Evolutionary conservation across 2,113 vertebrate genomes (phyloP), one percentile per base, ranked within the genome.

Genomic region (Tauraco erythrolophus): DNA sequence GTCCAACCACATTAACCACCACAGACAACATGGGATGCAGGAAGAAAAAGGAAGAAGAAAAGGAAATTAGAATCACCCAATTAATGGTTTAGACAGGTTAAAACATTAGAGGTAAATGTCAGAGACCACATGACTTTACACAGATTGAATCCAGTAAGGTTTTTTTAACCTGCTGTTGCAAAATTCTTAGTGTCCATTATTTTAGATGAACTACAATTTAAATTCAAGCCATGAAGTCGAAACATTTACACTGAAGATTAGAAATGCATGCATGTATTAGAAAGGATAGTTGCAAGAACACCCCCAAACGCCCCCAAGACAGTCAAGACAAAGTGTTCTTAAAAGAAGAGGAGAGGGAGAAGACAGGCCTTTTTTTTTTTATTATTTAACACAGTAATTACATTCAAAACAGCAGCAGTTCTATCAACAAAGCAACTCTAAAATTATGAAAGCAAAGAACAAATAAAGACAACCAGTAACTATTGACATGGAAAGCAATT

Each of bases 1-100:
- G 98, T 99, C 99, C 98, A 99, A 98, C 97, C 98, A 99, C 98
- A 98, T 94, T 99, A 99, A 99, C 98, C 98, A 98, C 98, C 98
- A 98, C 88, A 96, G 98, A 99, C 98, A 99, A 97, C 98, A 98
- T 94, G 98, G 99, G 98, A 99, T 99, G 99, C 98, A 99, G 98
- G 98, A 99, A 98, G 98, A 98, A 95, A 98, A 98, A 99, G 98
- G 98, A 98, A 98, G 99, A 99, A 99, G 98, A 99, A 99, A 97
- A 99, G 98, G 98, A 99, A 97, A 98, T 99, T 98, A 99, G 99
- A 98, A 97, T 98, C 97, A 98, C 96, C 93, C 97, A 96, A 92
- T 98, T 98, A 98, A 98, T 97, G 81, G 72, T 96, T 98, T 98
- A 98, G 98, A 96, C 61, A 48, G 95, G 96, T 97, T 98, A 98